These are phyloP conservation scores for Drosophila mercatorum DNA, from an alignment of 2,888 invertebrate genomes.

Conservation along the genomic window DNA sequence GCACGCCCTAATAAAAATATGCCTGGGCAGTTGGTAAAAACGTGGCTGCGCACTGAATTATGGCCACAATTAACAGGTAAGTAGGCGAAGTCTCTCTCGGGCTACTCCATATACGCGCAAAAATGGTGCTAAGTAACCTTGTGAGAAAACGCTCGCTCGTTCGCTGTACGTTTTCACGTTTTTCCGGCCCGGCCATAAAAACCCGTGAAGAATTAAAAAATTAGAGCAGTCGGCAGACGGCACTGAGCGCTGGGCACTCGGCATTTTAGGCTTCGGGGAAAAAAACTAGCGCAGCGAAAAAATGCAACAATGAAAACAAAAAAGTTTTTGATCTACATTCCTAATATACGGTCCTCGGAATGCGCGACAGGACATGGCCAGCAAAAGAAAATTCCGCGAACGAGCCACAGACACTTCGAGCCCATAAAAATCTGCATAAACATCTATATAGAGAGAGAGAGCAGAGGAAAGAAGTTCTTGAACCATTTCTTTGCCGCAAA, in stretches of 20 bases:
- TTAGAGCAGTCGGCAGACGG: slow-evolving; percentile 66
- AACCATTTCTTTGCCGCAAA: slow-evolving; percentile 54
- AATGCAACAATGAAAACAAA: slow-evolving; percentile 75
- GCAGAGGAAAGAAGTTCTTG: slow-evolving; percentile 33
- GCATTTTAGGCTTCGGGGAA: slow-evolving; percentile 65
- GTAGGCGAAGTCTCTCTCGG: slow-evolving; percentile 15
- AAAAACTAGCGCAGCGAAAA: slow-evolving; percentile 73
- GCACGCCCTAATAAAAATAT: slow-evolving; percentile 65
- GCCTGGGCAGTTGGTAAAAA: slow-evolving; percentile 52
- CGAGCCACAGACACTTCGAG: slow-evolving; percentile 25
- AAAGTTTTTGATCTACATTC: slow-evolving; percentile 82
- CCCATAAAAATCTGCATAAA: slow-evolving; percentile 80
- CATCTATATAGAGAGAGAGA: not conserved
- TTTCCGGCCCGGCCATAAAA: slow-evolving; percentile 64
- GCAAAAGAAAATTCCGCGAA: slow-evolving; percentile 54
- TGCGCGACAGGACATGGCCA: slow-evolving; percentile 68
- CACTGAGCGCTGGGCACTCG: not conserved
- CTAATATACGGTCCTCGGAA: slow-evolving; percentile 72
- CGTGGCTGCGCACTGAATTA: slow-evolving; percentile 45
- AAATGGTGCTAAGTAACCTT: slow-evolving; percentile 67
- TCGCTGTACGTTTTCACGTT: slow-evolving; percentile 46
- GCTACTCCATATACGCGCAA: slow-evolving; percentile 1
- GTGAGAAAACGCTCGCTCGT: slow-evolving; percentile 35
- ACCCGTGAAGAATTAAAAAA: slow-evolving; percentile 79
- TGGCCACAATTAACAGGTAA: slow-evolving; percentile 77